Evolutionary conservation across 2,888 invertebrate genomes (phyloP).

Genomic region (Drosophila incognita): DNA sequence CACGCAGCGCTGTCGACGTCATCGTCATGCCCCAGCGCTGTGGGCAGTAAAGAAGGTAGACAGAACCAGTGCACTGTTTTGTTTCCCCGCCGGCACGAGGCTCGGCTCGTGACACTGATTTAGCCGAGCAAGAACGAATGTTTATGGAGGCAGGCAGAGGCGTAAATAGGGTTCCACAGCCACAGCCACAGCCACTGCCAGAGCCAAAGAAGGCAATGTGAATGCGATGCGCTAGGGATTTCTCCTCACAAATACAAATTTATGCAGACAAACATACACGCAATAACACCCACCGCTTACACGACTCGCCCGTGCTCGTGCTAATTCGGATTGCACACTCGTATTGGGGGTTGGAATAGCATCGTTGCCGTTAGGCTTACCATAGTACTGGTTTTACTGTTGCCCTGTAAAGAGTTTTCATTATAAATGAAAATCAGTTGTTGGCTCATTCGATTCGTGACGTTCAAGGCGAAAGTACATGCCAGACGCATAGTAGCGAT

Average conservation of each 20-base stretch:
- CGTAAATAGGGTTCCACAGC: slow-evolving; percentile 23
- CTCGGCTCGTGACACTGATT: slow-evolving; percentile 74
- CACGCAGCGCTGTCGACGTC: slow-evolving; percentile 44
- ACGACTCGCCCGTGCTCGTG: slow-evolving; percentile 59
- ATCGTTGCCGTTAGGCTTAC: slow-evolving; percentile 44
- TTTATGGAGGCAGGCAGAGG: slow-evolving; percentile 18
- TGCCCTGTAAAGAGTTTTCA: slow-evolving; percentile 79
- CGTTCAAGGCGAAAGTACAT: slow-evolving; percentile 82
- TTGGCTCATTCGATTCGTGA: slow-evolving; percentile 83
- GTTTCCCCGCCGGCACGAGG: slow-evolving; percentile 70
- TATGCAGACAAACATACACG: slow-evolving; percentile 33
- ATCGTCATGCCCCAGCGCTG: slow-evolving; percentile 68
- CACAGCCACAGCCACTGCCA: slow-evolving; percentile 5
- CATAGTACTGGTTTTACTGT: slow-evolving; percentile 33
- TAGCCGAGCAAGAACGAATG: slow-evolving; percentile 48
- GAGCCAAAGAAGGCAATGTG: slow-evolving; percentile 32
- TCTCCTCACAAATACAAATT: slow-evolving; percentile 34
- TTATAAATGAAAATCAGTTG: slow-evolving; percentile 82
- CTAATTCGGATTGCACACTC: slow-evolving; percentile 43
- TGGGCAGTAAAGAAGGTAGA: slow-evolving; percentile 33
- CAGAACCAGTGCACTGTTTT: slow-evolving; percentile 38
- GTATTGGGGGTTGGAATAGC: slow-evolving; percentile 77
- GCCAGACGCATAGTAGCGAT: slow-evolving; percentile 25
- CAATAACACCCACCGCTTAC: slow-evolving; percentile 36
- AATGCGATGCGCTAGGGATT: slow-evolving; percentile 46